Evolutionary conservation across 2,888 invertebrate species (phyloP).

Genomic region (Ypsolopha scabrella): DNA sequence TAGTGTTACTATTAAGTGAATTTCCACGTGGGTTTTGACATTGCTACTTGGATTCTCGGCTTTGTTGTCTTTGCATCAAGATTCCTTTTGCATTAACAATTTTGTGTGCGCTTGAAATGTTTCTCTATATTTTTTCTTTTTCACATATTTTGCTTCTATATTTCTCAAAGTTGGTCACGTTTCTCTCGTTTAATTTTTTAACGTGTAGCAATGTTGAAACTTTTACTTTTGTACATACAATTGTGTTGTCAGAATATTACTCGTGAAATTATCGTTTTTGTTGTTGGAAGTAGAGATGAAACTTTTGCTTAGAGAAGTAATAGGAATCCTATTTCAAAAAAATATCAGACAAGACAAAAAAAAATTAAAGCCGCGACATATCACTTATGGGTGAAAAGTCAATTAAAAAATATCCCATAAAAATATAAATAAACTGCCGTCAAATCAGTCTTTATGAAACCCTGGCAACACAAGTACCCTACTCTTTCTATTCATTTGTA

Average conservation of each 20-base stretch:
- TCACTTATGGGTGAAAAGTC: slow-evolving; percentile 53
- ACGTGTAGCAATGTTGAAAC: slow-evolving; percentile 64
- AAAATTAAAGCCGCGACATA: slow-evolving; percentile 38
- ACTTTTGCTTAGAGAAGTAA: too few species aligned
- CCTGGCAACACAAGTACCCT: slow-evolving; percentile 39
- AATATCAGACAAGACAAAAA: slow-evolving; percentile 10
- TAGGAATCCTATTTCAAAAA: slow-evolving; percentile 8
- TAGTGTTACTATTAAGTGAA: slow-evolving; percentile 28
- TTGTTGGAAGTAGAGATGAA: slow-evolving; percentile 10
- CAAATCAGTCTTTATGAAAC: slow-evolving; percentile 13
- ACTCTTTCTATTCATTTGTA: slow-evolving; percentile 31
- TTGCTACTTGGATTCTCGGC: slow-evolving; percentile 43
- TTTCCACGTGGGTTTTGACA: slow-evolving; percentile 49
- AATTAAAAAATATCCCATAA: slow-evolving; percentile 32
- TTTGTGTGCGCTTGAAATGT: not conserved
- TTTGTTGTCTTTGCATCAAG: slow-evolving; percentile 16
- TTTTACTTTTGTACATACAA: slow-evolving; percentile 27
- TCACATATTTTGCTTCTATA: slow-evolving; percentile 15
- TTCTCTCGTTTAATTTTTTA: slow-evolving; percentile 14
- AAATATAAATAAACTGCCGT: slow-evolving; percentile 24
- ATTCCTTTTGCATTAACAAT: not conserved
- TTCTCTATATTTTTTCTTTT: not conserved
- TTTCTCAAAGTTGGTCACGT: slow-evolving; percentile 59
- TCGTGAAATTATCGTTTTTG: slow-evolving; percentile 38
- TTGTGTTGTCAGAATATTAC: slow-evolving; percentile 44